Conservation (phyloP, 2,888 invertebrate species). For the Hipparchia sbordonii region DNA sequence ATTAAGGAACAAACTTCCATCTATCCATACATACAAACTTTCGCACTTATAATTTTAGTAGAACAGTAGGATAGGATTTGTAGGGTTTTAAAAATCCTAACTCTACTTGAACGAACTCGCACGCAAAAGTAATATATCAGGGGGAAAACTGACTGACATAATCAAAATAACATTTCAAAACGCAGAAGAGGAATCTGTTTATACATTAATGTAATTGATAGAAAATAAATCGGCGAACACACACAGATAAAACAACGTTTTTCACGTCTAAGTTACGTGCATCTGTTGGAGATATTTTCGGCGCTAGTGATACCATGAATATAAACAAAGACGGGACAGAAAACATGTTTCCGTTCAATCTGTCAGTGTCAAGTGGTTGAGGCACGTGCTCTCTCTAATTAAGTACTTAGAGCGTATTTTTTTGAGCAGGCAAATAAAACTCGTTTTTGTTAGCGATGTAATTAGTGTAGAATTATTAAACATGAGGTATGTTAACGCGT, state of each 20-base stretch:
- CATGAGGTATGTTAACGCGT: too few relatives aligned
- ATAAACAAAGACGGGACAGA: constrained; percentile 15
- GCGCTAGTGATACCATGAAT: constrained; percentile 18
- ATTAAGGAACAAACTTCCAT: not conserved
- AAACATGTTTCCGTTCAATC: constrained; percentile 10
- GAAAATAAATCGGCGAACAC: not conserved
- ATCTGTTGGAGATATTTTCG: constrained; percentile 2
- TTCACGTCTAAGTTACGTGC: not conserved
- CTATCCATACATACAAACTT: not conserved
- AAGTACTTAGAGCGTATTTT: not conserved
- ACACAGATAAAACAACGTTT: not conserved
- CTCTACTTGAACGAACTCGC: too few relatives aligned
- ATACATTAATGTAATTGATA: not conserved
- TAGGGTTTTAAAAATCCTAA: too few relatives aligned
- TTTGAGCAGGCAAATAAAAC: too few relatives aligned
- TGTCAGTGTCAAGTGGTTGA: not conserved
- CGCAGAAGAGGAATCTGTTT: not conserved
- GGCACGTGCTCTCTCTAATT: not conserved
- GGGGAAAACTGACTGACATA: too few relatives aligned
- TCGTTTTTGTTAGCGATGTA: too few relatives aligned
- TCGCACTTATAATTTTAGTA: too few relatives aligned
- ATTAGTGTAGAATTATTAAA: too few relatives aligned
- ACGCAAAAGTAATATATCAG: too few relatives aligned
- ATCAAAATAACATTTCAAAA: too few relatives aligned
- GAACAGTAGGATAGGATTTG: too few relatives aligned